These are phyloP conservation scores for Lepidocyrtinus sp. DNA, from an alignment of 2,888 invertebrate species.

Conservation along the genomic window DNA sequence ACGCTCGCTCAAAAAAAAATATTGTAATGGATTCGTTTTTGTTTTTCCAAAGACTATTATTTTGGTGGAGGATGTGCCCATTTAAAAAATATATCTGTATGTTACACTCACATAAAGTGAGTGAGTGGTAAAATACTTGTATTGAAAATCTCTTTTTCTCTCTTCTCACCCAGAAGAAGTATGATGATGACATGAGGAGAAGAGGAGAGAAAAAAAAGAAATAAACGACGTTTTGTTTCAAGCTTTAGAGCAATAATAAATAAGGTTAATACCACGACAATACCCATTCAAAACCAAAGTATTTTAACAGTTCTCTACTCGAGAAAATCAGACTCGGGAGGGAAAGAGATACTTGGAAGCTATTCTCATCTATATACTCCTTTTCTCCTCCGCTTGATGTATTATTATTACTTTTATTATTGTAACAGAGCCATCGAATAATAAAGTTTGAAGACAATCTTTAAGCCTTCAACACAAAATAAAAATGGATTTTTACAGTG, in stretches of 20 bases:
- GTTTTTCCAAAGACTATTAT: conserved; percentile 5
- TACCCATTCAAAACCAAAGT: conserved; percentile 46
- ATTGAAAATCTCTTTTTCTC: too few relatives aligned
- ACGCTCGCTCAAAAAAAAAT: conserved; percentile 1
- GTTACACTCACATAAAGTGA: too few relatives aligned
- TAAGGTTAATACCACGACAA: conserved; percentile 58
- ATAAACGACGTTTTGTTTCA: conserved; percentile 61
- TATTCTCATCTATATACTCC: neutral
- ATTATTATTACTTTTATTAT: conserved; percentile 13
- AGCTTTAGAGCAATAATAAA: conserved; percentile 60
- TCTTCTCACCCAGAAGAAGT: neutral
- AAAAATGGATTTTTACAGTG: too few relatives aligned
- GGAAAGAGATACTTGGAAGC: neutral
- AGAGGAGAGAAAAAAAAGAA: conserved; percentile 28
- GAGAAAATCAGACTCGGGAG: too few relatives aligned
- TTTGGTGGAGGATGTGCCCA: conserved; percentile 9
- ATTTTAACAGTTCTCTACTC: conserved; percentile 16
- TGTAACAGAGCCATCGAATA: conserved; percentile 13
- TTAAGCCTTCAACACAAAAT: too few relatives aligned
- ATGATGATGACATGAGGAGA: conserved; percentile 43
- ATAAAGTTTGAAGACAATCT: too few relatives aligned
- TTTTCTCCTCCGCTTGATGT: neutral
- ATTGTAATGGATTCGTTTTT: conserved; percentile 10
- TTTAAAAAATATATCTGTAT: too few relatives aligned
- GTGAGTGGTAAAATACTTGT: too few relatives aligned